These are phyloP conservation scores for Philereme transversata DNA, from an alignment of 2,888 invertebrate genomes.

Conservation along the genomic window DNA sequence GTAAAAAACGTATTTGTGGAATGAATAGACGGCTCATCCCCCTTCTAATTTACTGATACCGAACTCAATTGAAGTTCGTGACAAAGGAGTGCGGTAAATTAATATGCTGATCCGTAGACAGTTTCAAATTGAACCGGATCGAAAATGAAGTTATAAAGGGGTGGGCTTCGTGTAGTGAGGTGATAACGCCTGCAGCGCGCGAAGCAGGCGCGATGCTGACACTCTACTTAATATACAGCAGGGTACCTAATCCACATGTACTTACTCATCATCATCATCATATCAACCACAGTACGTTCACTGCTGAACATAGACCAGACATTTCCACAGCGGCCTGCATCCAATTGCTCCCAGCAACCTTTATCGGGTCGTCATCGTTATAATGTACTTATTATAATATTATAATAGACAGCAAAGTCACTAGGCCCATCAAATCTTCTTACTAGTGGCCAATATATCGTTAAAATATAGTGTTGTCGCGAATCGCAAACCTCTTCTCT, in stretches of 20 bases:
- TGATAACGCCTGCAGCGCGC: constrained; percentile 61
- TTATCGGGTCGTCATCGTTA: too few species aligned
- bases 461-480: too few species aligned
- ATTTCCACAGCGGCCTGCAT: too few species aligned
- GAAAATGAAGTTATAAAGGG: constrained; percentile 66
- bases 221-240: constrained; percentile 19
- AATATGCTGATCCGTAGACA: constrained; percentile 75
- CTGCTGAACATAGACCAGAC: too few species aligned
- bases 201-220: constrained; percentile 60
- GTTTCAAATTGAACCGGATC: constrained; percentile 69
- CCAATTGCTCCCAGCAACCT: too few species aligned
- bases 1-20: constrained; percentile 30
- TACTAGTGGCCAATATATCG: too few species aligned
- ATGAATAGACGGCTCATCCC: constrained; percentile 51
- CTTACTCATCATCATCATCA: too few species aligned
- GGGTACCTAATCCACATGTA: background rate
- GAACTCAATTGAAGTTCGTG: constrained; percentile 62
- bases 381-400: too few species aligned
- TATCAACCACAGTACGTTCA: too few species aligned
- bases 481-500: too few species aligned
- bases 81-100: constrained; percentile 65
- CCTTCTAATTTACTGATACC: constrained; percentile 63
- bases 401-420: too few species aligned
- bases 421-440: too few species aligned
- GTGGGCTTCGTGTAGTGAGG: constrained; percentile 62